Evolutionary conservation across 1,140 invertebrate species (phyloP), one percentile per base, ranked within the genome.

Genomic region (Lasioglossum albipes): DNA sequence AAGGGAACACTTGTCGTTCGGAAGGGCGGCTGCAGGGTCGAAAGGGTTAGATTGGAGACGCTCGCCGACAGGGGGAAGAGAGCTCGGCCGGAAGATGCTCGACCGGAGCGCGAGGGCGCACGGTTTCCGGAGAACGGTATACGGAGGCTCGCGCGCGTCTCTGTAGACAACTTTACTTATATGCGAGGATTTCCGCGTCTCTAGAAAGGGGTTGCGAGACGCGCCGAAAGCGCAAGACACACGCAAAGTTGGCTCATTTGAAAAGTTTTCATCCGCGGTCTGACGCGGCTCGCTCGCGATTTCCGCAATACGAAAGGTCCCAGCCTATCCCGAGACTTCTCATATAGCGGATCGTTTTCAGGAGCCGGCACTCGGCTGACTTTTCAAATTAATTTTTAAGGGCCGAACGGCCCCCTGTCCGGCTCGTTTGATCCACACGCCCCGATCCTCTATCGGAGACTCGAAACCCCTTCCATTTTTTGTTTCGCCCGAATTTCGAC

Each of bases 301-400:
- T 89, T 87, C 69, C 82, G 87, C 75, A 88, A 88, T 89, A 87
- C 68, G 68, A 41, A 67, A 16, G 42, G 20, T 49, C 7, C n/a
- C 6, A 6, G 7, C 62, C 10, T 42, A 36, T 59, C 61, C 54
- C 59, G 73, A 71, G 54, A 61, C 79, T 73, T 75, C 59, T 79
- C 81, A 78, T 86, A 76, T 76, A 76, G 67, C 54, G 67, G 75
- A 49, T 64, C 76, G 67, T 82, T 85, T 74, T 42, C 62, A 31
- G 65, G 36, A 82, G 57, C 72, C 42, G 45, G 65, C 73, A 70
- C 82, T 71, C 74, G 67, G 59, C 87, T 73, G 89, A 89, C 85
- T 90, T 90, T 86, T 85, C 68, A 89, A 90, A 91, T 91, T 87
- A 91, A 91, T 90, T 91, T 91, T 91, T 89, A 89, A 91, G 87